Conservation (phyloP, 2,797 vertebrate species). For the Cygnus olor region DNA sequence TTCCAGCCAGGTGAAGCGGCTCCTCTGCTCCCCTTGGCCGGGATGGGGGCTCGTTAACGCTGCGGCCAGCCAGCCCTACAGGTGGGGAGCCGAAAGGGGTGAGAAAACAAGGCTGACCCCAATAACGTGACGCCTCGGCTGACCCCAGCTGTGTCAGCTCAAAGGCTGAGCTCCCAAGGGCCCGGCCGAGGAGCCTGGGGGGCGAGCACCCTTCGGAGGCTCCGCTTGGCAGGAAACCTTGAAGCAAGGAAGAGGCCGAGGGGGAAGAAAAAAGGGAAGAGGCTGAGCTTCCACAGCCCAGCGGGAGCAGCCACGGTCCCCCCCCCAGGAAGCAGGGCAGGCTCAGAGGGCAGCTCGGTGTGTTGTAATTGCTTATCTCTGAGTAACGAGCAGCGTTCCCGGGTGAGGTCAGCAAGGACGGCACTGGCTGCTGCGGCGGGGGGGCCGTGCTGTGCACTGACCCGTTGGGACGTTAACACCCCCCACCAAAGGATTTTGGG, state of each 20-base stretch:
- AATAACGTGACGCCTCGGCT: background rate
- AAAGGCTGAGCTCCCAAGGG: background rate
- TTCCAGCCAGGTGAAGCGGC: accelerated
- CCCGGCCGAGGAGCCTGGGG: too few relatives aligned
- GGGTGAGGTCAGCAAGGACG: background rate
- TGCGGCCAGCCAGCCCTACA: accelerated
- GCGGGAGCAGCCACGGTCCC: background rate
- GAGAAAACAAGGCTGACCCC: too few relatives aligned
- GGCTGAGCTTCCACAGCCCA: background rate
- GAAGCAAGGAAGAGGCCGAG: background rate
- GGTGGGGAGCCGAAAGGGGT: background rate
- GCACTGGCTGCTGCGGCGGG: accelerated
- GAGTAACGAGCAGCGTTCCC: accelerated
- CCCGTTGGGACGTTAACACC: too few relatives aligned
- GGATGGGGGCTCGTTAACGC: accelerated
- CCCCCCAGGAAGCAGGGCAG: background rate
- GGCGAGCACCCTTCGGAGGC: background rate
- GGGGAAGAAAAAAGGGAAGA: background rate
- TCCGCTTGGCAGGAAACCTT: background rate
- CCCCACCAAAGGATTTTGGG: background rate
- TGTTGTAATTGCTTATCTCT: background rate
- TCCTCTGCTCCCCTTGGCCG: background rate
- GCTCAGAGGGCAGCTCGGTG: background rate
- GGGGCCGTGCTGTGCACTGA: background rate
- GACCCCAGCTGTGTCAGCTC: background rate